These are phyloP conservation scores for Chymomyza fuscimana DNA, from an alignment of 2,888 invertebrate genomes.

Conservation along the genomic window DNA sequence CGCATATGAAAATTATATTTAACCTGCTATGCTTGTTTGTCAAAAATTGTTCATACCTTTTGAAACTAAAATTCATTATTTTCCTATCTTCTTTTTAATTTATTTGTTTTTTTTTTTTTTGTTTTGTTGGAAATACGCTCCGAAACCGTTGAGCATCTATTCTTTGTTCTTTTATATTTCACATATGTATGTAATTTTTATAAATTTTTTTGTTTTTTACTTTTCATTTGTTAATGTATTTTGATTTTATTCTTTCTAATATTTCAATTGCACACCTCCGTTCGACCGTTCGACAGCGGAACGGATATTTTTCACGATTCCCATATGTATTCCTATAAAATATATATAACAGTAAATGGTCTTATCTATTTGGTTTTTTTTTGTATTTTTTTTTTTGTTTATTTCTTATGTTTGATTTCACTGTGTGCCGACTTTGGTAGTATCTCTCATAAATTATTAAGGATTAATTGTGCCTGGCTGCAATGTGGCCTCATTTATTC, in stretches of 20 bases:
- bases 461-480: background rate
- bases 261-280: background rate
- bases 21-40: slow-evolving; percentile 24
- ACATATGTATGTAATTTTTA: slow-evolving; percentile 18
- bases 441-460: background rate
- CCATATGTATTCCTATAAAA: background rate
- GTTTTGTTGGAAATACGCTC: slow-evolving; percentile 76
- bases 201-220: slow-evolving; percentile 21
- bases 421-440: slow-evolving; percentile 41
- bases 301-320: too few species aligned
- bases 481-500: background rate
- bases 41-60: background rate
- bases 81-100: background rate
- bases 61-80: slow-evolving; percentile 49
- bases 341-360: slow-evolving; percentile 1
- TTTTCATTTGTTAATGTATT: slow-evolving; percentile 10
- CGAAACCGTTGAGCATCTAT: slow-evolving; percentile 79
- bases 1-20: slow-evolving; percentile 63
- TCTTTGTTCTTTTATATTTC: slow-evolving; percentile 42
- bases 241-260: slow-evolving; percentile 3
- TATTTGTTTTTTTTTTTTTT: slow-evolving; percentile 17
- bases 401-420: slow-evolving; percentile 64
- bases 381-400: slow-evolving; percentile 41
- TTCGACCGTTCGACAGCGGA: too few species aligned
- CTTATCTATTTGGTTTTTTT: slow-evolving; percentile 28